Evolutionary conservation across 2,888 invertebrate genomes (phyloP), one percentile per base, ranked within the genome.

Genomic region (Brenthis ino): DNA sequence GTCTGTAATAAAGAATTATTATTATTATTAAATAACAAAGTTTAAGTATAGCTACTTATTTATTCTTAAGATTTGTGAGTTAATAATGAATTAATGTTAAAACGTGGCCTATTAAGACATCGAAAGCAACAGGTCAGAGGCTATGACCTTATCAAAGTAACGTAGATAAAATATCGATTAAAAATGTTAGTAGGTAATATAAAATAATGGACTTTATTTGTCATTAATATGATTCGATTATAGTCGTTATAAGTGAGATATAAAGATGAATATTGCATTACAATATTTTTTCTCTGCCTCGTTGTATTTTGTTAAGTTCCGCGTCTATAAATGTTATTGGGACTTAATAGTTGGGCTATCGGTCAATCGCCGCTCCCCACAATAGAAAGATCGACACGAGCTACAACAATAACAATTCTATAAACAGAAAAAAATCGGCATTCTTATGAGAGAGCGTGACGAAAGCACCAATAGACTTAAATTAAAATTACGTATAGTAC

Each of bases 401-500:
- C 75, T 74, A 72, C 76, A 75, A 79, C 80, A 83, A 85, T 83
- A 82, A 83, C 80, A 82, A 81, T 71, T 76, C 80, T 85, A 85
- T 82, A 87, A 85, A 85, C 80, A 84, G 81, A 82, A 82, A 84
- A 75, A 72, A 71, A 66, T 63, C 66, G 65, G 67, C 70, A 67
- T 74, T 76, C 70, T 74, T 64, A 69, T 72, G 72, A 73, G 80
- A 82, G 78, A 85, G 80, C 86, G 85, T 83, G 82, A 85, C 87
- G 80, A 82, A 85, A 78, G 81, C 65, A 76, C 77, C 79, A 80
- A 82, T 81, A 73, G 80, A 80, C 79, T 76, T 14, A 87, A 89
- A 89, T 89, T 88, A 88, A 88, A 90, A 89, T 85, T 83, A 87
- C 84, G 81, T 82, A 84, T 85, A 82, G 81, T 85, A 86, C 84